Evolutionary conservation across 2,113 vertebrate species (phyloP).

Genomic region (Dromas ardeola): DNA sequence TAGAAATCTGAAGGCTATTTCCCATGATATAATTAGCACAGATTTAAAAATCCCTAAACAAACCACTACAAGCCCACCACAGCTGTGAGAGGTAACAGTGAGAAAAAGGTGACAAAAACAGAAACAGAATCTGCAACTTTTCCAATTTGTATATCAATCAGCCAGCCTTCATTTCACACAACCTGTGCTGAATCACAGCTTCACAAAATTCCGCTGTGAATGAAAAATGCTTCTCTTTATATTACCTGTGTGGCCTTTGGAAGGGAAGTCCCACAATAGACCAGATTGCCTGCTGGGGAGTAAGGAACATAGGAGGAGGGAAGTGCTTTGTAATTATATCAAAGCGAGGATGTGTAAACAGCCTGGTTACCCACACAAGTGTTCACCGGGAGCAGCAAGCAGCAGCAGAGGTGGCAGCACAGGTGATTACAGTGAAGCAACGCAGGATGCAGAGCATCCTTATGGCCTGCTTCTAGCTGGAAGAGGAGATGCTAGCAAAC

Average conservation of each 20-base stretch:
- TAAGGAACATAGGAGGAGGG: background rate
- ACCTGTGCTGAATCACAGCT: background rate
- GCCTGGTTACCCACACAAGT: background rate
- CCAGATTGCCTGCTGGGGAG: background rate
- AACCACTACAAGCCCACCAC: background rate
- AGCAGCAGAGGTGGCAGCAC: background rate
- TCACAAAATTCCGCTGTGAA: background rate
- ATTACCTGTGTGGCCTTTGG: background rate
- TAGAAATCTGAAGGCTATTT: background rate
- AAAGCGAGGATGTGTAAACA: background rate
- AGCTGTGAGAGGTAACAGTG: background rate
- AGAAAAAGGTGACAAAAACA: background rate
- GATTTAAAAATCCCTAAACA: background rate
- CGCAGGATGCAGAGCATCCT: background rate
- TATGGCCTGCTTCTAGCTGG: background rate
- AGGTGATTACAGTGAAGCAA: background rate
- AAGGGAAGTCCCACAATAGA: background rate
- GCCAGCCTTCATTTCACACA: background rate
- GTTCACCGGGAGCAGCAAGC: background rate
- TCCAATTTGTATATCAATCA: background rate
- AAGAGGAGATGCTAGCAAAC: background rate
- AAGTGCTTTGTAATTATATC: background rate
- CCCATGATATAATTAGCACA: background rate
- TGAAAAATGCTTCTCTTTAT: background rate
- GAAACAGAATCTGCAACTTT: background rate